These are phyloP conservation scores for Eustalomyia histrio DNA, from an alignment of 2,888 invertebrate genomes.

Conservation along the genomic window DNA sequence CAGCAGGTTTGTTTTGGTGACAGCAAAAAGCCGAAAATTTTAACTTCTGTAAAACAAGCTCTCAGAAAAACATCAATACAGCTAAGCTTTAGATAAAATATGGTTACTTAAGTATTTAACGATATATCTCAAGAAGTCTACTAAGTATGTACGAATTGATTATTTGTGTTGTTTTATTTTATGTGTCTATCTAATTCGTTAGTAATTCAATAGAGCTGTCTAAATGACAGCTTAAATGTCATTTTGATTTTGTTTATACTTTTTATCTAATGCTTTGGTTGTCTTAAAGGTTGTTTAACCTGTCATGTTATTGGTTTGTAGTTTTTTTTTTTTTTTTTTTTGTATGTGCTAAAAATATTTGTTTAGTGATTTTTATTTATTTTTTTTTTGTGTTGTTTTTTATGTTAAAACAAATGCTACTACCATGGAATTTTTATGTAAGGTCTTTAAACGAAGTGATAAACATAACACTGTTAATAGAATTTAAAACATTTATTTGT, in stretches of 20 bases:
- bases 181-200: conserved; percentile 30
- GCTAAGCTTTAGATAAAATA: conserved; percentile 6
- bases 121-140: background rate
- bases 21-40: background rate
- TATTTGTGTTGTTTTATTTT: conserved; percentile 1
- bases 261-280: conserved; percentile 29
- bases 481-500: conserved; percentile 35
- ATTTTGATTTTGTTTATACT: conserved; percentile 51
- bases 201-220: conserved; percentile 62
- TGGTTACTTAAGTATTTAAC: conserved; percentile 1
- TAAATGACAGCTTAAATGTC: conserved; percentile 65
- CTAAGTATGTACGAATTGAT: background rate
- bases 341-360: conserved; percentile 23
- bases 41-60: conserved; percentile 20
- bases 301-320: conserved; percentile 44
- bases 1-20: conserved; percentile 37
- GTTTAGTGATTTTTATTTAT: background rate
- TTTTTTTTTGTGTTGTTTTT: too few relatives aligned
- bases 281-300: conserved; percentile 41
- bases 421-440: conserved; percentile 23
- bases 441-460: conserved; percentile 6
- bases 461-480: conserved; percentile 3
- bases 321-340: background rate
- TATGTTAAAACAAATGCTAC: background rate
- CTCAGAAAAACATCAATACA: background rate